Conservation (phyloP, 2,797 vertebrate species). For the Poliocrania exsul region DNA sequence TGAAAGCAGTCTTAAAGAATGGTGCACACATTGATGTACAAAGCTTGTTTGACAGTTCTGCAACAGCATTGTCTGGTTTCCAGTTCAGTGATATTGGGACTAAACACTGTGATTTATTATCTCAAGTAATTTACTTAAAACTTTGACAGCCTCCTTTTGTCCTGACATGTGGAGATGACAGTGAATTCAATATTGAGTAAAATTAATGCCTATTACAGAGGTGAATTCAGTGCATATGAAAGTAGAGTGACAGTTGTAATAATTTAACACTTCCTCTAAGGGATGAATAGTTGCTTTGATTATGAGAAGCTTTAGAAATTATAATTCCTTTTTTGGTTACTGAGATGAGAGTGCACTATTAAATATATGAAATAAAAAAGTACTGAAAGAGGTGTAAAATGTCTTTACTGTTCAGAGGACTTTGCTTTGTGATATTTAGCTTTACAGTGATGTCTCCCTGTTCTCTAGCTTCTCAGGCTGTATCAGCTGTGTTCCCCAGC, state of each 20-base stretch:
- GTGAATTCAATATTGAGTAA: constrained; percentile 41
- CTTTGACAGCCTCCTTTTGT: constrained; percentile 10
- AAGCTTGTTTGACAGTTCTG: not conserved
- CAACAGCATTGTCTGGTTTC: not conserved
- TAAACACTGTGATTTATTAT: constrained; percentile 38
- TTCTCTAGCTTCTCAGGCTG: not conserved
- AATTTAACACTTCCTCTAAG: not conserved
- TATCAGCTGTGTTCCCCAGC: not conserved
- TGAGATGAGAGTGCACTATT: not conserved
- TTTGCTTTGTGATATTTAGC: not conserved
- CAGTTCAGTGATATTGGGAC: not conserved
- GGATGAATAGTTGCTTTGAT: constrained; percentile 13
- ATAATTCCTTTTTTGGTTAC: not conserved
- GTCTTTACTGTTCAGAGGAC: not conserved
- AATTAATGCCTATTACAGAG: constrained; percentile 14
- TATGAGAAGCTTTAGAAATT: constrained; percentile 40
- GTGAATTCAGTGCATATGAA: constrained; percentile 7
- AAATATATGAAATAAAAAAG: not conserved
- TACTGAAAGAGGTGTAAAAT: not conserved
- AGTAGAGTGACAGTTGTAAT: constrained; percentile 33
- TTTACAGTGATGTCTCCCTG: not conserved
- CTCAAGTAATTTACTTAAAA: not conserved
- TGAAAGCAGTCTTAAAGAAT: not conserved
- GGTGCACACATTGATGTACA: rapidly evolving
- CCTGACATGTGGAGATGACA: constrained; percentile 13